These are phyloP conservation scores for Tapirus indicus DNA, from an alignment of 2,797 vertebrate species.

Conservation along the genomic window DNA sequence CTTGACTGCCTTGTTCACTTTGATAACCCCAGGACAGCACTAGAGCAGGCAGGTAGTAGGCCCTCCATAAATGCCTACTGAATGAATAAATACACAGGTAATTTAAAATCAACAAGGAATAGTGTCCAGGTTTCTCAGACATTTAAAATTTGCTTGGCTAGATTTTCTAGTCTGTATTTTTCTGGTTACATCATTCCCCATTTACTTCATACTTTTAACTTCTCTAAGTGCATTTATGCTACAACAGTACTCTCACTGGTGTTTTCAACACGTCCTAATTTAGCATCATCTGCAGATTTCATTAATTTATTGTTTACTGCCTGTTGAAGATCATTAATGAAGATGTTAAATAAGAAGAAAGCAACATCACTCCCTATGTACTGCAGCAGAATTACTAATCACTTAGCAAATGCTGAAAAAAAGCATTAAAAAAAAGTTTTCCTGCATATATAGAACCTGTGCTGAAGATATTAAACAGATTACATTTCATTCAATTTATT, in stretches of 20 bases:
- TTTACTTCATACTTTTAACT: constrained; percentile 34
- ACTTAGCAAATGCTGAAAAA: background rate
- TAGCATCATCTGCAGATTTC: constrained; percentile 60
- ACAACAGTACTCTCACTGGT: background rate
- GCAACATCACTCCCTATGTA: background rate
- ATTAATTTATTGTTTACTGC: constrained; percentile 68
- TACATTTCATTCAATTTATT: background rate
- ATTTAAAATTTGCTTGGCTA: background rate
- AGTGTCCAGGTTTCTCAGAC: background rate
- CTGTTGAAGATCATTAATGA: constrained; percentile 64
- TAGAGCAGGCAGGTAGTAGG: background rate
- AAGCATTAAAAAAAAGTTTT: background rate
- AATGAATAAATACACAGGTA: background rate
- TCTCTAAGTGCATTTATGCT: background rate
- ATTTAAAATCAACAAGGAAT: constrained; percentile 3
- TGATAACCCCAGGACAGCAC: background rate
- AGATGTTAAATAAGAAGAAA: constrained; percentile 66
- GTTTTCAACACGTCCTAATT: constrained; percentile 47
- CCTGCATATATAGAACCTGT: background rate
- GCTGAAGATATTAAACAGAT: constrained; percentile 6
- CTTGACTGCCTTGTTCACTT: background rate
- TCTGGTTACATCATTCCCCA: background rate
- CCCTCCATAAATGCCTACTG: background rate
- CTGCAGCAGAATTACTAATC: constrained; percentile 22
- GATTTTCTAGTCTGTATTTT: background rate